Base-by-base conservation (phyloP, 1,140 invertebrate genomes). In the Rhagoletis pomonella region DNA sequence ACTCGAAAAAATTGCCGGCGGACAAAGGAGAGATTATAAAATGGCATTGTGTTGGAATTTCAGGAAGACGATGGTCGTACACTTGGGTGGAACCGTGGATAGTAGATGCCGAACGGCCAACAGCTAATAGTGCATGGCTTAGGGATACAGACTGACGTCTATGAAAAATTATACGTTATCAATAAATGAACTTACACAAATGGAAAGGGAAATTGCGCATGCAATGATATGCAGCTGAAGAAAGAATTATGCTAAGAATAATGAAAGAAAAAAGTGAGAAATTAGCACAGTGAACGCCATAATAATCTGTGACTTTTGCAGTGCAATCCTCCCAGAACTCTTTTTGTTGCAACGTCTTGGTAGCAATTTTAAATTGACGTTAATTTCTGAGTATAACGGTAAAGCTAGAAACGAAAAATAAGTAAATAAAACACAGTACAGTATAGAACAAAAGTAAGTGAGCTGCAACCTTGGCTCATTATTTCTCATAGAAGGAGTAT, bases 101-200 rank as follows among this genome's bases (percentile, higher is more conserved):
- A 4, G 19, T 4, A 1, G 1, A 42, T 69, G 39, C 3, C 44
- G 14, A 3, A 50, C 0, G 47, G 47, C 6, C 1, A 0, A n/a
- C 4, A 2, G 1, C 3, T n/a, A n/a, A n/a, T 65, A 19, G 64
- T 10, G 12, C 50, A 81, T 81, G 17, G 73, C 73, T 81, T 55
- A 55, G n/a, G 73, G 73, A 81, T 47, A 81, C 17, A 81, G 73
- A 55, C 73, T 50, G 50, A n/a, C 47, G 73, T 55, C 47, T 55
- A 55, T 81, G 73, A 55, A 81, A 81, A 81, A 58, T 81, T 81
- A 81, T 58, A 55, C 47, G 73, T 47, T 81, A 81, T 81, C 73
- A 55, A 81, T 81, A 81, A 55, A 81, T 55, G 73, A 44, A 81
- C 73, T 81, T 55, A 55, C 73, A 55, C 73, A 29, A 58, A 4